Evolutionary conservation across 2,888 invertebrate genomes (phyloP).

Genomic region (Agrotis exclamationis): DNA sequence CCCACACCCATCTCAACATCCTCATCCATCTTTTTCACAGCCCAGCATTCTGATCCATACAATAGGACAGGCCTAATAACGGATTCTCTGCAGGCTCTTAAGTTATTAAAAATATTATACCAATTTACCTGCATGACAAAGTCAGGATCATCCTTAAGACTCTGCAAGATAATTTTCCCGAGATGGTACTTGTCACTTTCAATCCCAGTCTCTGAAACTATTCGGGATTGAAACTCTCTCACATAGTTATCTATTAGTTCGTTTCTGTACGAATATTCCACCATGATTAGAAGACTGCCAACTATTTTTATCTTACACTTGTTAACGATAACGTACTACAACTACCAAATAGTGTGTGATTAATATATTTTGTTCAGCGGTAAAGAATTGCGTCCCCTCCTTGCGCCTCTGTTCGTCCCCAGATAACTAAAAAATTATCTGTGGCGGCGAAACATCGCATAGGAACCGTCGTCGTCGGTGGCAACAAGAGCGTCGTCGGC

Average conservation of each 20-base stretch:
- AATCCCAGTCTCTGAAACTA: slow-evolving; percentile 70
- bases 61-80: too few relatives aligned
- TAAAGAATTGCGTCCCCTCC: too few relatives aligned
- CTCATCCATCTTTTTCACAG: too few relatives aligned
- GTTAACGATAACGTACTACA: neutral
- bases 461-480: too few relatives aligned
- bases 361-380: neutral
- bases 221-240: slow-evolving; percentile 62
- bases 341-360: neutral
- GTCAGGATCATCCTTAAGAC: slow-evolving; percentile 54
- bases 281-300: slow-evolving; percentile 3
- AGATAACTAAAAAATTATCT: too few relatives aligned
- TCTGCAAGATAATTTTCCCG: slow-evolving; percentile 53
- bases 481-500: too few relatives aligned
- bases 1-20: too few relatives aligned
- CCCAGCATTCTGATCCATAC: too few relatives aligned
- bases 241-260: slow-evolving; percentile 61
- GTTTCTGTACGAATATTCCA: slow-evolving; percentile 21
- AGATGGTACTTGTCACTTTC: slow-evolving; percentile 72
- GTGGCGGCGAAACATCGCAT: too few relatives aligned
- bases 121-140: slow-evolving; percentile 60
- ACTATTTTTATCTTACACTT: neutral
- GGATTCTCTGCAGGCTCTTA: too few relatives aligned
- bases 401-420: too few relatives aligned
- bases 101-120: slow-evolving; percentile 1